These are phyloP conservation scores for Pachydiplax longipennis DNA, from an alignment of 2,888 invertebrate genomes.

Conservation along the genomic window DNA sequence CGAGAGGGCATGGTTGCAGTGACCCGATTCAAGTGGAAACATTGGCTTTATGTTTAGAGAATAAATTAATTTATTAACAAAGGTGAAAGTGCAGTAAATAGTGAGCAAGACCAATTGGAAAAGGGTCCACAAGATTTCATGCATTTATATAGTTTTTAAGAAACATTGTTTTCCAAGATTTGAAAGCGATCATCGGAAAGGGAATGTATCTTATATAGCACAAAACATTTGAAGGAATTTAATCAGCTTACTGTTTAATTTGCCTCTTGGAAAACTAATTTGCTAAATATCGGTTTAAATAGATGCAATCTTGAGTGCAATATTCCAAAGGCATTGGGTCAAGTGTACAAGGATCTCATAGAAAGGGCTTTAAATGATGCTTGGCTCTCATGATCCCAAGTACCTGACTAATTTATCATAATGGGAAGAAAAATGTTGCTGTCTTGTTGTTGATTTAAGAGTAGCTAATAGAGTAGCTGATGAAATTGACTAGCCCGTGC, in stretches of 20 bases:
- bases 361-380: not conserved
- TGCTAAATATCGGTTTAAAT: not conserved
- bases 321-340: not conserved
- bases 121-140: slow-evolving; percentile 19
- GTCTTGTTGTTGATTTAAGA: not conserved
- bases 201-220: not conserved
- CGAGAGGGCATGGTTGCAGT: slow-evolving; percentile 65
- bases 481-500: not conserved
- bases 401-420: slow-evolving; percentile 4
- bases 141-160: slow-evolving; percentile 11
- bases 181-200: not conserved
- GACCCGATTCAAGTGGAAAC: slow-evolving; percentile 69
- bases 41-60: slow-evolving; percentile 74
- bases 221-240: not conserved
- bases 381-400: not conserved
- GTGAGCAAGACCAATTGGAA: slow-evolving; percentile 25
- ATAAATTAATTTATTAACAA: not conserved
- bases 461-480: not conserved
- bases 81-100: not conserved
- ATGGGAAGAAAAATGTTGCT: not conserved
- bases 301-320: not conserved
- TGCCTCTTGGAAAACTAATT: not conserved
- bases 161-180: slow-evolving; percentile 19
- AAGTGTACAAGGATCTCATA: not conserved
- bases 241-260: not conserved